phyloP scores from a whole-genome alignment of 64 coral and sea anemone species.

The Dendronephthya gigantea region DNA sequence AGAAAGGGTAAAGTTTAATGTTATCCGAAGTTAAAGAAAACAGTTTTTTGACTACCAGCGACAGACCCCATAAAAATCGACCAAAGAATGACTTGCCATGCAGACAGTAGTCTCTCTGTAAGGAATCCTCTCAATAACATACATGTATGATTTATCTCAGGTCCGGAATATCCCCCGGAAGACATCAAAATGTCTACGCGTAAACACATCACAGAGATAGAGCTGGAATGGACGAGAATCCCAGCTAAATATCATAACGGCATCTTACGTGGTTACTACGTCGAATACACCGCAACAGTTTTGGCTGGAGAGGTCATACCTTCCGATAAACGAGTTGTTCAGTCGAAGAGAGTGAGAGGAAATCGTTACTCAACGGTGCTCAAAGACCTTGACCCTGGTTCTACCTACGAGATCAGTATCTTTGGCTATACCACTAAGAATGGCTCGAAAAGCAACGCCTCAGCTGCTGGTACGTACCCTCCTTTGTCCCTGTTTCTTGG shows the following conservation, averaged over 20 bases:
- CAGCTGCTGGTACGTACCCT: background rate
- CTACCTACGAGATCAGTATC: background rate
- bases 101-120: too few species aligned
- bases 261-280: background rate
- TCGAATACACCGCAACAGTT: background rate
- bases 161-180: background rate
- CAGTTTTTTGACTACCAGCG: too few species aligned
- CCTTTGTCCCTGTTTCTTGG: too few species aligned
- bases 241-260: background rate
- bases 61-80: too few species aligned
- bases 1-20: too few species aligned
- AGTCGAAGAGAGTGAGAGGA: background rate
- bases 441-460: background rate
- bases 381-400: background rate
- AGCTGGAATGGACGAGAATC: background rate
- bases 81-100: too few species aligned
- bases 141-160: background rate
- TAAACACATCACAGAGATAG: background rate
- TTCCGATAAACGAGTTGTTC: background rate
- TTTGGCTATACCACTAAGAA: background rate
- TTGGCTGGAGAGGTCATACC: background rate
- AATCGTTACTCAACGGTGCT: background rate
- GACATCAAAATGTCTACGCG: background rate
- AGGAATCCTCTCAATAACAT: too few species aligned
- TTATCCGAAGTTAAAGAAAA: too few species aligned